Conservation (phyloP, 2,888 invertebrate genomes). For the Sphaerophoria rueppellii region DNA sequence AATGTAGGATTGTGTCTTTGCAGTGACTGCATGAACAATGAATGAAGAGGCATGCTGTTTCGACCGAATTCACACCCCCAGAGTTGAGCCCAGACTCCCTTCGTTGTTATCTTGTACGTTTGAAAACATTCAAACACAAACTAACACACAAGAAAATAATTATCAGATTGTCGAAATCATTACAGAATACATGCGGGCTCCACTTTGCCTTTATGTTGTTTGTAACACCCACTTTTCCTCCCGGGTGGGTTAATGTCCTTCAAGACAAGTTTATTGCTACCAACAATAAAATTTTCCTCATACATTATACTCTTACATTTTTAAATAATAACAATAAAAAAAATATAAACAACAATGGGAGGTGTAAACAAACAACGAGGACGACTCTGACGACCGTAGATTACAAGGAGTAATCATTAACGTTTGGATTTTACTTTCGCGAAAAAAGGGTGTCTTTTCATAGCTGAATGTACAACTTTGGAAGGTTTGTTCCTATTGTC, state of each 20-base stretch:
- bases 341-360: slow-evolving; percentile 1
- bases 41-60: slow-evolving; percentile 23
- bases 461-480: slow-evolving; percentile 62
- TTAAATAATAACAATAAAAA: slow-evolving; percentile 19
- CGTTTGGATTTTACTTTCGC: slow-evolving; percentile 53
- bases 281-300: slow-evolving; percentile 58
- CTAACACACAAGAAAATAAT: slow-evolving; percentile 60
- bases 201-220: not conserved
- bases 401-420: slow-evolving; percentile 68
- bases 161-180: slow-evolving; percentile 68
- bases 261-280: slow-evolving; percentile 69
- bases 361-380: slow-evolving; percentile 20
- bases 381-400: slow-evolving; percentile 42
- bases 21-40: slow-evolving; percentile 45
- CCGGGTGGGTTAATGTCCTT: slow-evolving; percentile 63
- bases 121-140: slow-evolving; percentile 5
- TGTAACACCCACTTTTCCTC: not conserved
- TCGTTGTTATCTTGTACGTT: not conserved
- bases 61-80: not conserved
- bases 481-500: not conserved
- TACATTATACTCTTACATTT: slow-evolving; percentile 16
- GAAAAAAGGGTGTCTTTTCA: slow-evolving; percentile 61
- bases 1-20: not conserved
- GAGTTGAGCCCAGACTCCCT: too few species aligned
- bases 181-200: slow-evolving; percentile 56